Conservation (phyloP, 2,113 vertebrate genomes). For the Stigmatopora argus region DNA sequence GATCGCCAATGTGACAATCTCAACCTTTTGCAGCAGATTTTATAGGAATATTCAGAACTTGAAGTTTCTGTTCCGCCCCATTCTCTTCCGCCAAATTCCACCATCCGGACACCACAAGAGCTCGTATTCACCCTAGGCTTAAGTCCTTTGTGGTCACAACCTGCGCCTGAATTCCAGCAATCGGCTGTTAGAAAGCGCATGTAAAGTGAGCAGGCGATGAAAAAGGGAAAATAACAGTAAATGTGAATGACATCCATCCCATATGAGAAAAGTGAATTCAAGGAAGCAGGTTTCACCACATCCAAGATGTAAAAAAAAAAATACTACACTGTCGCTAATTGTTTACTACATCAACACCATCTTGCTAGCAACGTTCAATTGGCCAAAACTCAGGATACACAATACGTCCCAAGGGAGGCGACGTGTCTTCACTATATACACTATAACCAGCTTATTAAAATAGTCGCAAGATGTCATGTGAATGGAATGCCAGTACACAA, state of each 20-base stretch:
- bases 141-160: conserved; percentile 43
- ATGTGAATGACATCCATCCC: conserved; percentile 27
- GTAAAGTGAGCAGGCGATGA: conserved; percentile 32
- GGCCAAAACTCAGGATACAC: background rate
- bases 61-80: background rate
- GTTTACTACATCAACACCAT: background rate
- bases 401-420: background rate
- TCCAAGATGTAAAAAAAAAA: background rate
- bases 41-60: background rate
- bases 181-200: conserved; percentile 29
- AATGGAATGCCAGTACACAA: conserved; percentile 23
- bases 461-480: conserved; percentile 6
- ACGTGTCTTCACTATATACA: background rate
- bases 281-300: background rate
- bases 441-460: conserved; percentile 18
- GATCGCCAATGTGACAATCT: background rate
- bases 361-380: background rate
- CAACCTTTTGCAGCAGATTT: background rate
- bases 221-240: conserved; percentile 33
- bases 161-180: conserved; percentile 51
- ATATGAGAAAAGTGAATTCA: conserved; percentile 33
- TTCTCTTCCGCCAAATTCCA: conserved; percentile 16
- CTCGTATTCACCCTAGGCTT: conserved; percentile 36
- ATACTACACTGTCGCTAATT: background rate
- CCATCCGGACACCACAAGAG: conserved; percentile 10